Evolutionary conservation across 1,140 invertebrate species (phyloP).

Genomic region (Anoplophora glabripennis): DNA sequence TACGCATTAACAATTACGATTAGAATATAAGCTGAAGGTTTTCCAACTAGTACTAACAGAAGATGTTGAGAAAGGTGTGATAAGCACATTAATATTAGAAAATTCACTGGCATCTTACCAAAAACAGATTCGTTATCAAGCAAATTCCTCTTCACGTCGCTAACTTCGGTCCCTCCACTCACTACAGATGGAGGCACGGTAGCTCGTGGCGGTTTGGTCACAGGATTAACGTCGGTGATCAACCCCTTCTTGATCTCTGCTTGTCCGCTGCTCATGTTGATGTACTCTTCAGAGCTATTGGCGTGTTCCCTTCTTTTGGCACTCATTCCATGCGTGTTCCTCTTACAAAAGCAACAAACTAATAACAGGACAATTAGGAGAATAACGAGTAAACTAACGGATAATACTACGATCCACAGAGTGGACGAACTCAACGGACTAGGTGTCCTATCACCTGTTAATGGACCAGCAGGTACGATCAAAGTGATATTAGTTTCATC

Average conservation of each 20-base stretch:
- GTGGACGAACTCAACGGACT: slow-evolving; percentile 40
- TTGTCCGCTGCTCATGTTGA: slow-evolving; percentile 59
- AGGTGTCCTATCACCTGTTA: slow-evolving; percentile 50
- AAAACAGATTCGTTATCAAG: slow-evolving; percentile 59
- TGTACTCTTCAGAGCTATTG: slow-evolving; percentile 58
- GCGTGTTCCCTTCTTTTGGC: slow-evolving; percentile 51
- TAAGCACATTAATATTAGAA: too few species aligned
- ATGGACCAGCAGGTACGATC: slow-evolving; percentile 49
- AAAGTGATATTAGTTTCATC: slow-evolving; percentile 72
- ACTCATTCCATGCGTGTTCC: slow-evolving; percentile 48
- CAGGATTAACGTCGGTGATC: slow-evolving; percentile 76
- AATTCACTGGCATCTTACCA: slow-evolving; percentile 25
- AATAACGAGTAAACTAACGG: slow-evolving; percentile 53
- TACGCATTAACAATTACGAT: too few species aligned
- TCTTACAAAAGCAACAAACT: slow-evolving; percentile 67
- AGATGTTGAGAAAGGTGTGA: too few species aligned
- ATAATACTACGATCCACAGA: slow-evolving; percentile 50
- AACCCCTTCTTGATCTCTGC: slow-evolving; percentile 76
- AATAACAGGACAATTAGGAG: slow-evolving; percentile 62
- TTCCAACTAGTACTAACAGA: too few species aligned
- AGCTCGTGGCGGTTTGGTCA: slow-evolving; percentile 71
- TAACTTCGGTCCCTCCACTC: slow-evolving; percentile 69
- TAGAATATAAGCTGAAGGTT: too few species aligned
- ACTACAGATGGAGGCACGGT: slow-evolving; percentile 66
- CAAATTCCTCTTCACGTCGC: slow-evolving; percentile 73